Evolutionary conservation across 2,797 vertebrate species (phyloP), one percentile per base, ranked within the genome.

Genomic region (Craterocephalus amniculus): DNA sequence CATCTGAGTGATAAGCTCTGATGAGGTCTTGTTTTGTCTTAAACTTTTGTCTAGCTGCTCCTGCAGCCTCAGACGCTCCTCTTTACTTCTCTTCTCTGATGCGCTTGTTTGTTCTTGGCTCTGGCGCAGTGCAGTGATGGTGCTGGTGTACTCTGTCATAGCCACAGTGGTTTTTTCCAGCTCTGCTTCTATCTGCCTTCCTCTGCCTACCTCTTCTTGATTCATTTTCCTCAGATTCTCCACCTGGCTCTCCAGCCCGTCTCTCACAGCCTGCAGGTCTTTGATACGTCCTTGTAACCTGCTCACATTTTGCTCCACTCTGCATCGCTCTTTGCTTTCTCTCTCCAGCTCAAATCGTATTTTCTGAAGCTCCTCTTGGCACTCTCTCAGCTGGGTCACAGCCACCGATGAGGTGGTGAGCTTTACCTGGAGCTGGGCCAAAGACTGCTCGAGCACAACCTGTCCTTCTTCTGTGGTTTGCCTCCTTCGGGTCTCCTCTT

Each of bases 161-260:
- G 94, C 87, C 74, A 88, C 78, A 38, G 90, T 92, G 78, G 92
- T 91, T 73, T 91, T 91, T 79, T 98, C 97, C 64, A 97, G 85
- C 80, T 99, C 96, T 32, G 90, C 90, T 83, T 98, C 96, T 10
- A 95, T 72, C 77, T 93, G 95, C 76, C 91, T 95, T 79, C 95
- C 95, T 84, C 92, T 95, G 51, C 88, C 83, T 0, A 93, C 84
- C 73, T 98, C 97, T 4, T 98, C 97, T n/a, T 94, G 92, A 22
- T 91, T 83, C 0, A 88, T 90, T 84, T 90, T 92, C 76, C 94
- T 95, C 74, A 97, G 92, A 67, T 92, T 88, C 51, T 91, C 91
- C 76, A 97, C 87, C 57, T 98, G 96, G 58, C 94, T 93, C 75
- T 99, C 98, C 16, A 95, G 84, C 11, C 91, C 94, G 86, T 96